Evolutionary conservation across 2,888 invertebrate species (phyloP), one percentile per base, ranked within the genome.

Genomic region (Polietes domitor): DNA sequence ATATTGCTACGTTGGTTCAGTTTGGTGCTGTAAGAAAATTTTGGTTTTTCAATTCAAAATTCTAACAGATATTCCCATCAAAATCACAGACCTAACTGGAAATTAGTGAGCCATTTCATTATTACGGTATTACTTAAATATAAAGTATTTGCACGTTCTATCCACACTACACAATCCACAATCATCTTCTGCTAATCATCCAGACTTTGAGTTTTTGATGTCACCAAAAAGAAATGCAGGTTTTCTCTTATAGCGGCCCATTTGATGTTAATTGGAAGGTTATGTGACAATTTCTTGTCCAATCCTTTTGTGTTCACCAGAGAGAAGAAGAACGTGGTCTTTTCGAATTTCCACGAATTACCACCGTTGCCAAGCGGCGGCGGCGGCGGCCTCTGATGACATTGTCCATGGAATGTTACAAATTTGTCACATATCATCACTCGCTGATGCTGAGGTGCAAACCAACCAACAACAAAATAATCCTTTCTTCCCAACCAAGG

Each of bases 341-440:
- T 19, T 32, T 19, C 2, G 6, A 32, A 32, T 32, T 55, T 53
- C 32, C 19, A 70, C 15, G 70, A 50, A 70, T 50, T 70, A 68
- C 41, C 4, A 12, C 41, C 12, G 1, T 2, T 37, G 1, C 37
- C 4, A 37, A 10, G 10, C 37, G 37, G 7, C 12, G 12, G 9
- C 47, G n/a, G n/a, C n/a, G n/a, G 47, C 47, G 47, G 70, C n/a
- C 28, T 47, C 9, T 2, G 26, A 26, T 17, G 65, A 37, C 19
- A 37, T 75, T 75, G 80, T 70, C 74, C 55, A 3, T 24, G 68
- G 9, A 68, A 68, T 55, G 28, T 47, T 28, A 26, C 1, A 15
- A 70, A 70, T 43, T 63, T 74, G 71, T 78, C 74, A 63, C 61
- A 74, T 70, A 55, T 71, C 41, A 71, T 53, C 43, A 71, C 53